Conservation (phyloP, 2,113 vertebrate genomes). For the Heptranchias perlo region DNA sequence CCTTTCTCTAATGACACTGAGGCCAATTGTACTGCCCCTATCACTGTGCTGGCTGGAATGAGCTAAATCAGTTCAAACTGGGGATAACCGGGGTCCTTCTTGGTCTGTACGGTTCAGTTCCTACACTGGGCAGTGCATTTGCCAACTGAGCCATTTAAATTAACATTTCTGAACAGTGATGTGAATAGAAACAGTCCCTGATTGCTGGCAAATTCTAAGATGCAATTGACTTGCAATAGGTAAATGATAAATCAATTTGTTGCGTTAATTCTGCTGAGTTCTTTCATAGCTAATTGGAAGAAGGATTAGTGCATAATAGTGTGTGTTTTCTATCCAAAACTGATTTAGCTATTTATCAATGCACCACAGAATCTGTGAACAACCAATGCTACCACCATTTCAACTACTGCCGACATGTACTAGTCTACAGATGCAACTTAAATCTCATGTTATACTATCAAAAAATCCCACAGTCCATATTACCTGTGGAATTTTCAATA, state of each 20-base stretch:
- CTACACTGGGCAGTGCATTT: background rate
- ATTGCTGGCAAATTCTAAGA: background rate
- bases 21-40: background rate
- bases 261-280: background rate
- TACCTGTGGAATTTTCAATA: background rate
- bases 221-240: background rate
- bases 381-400: background rate
- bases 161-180: background rate
- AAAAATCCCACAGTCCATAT: background rate
- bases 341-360: background rate
- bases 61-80: background rate
- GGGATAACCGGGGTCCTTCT: background rate
- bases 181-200: background rate
- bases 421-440: background rate
- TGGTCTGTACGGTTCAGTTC: background rate
- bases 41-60: background rate
- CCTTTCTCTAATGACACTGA: background rate
- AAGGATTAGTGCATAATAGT: background rate
- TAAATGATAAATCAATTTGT: background rate
- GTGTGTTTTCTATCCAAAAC: background rate
- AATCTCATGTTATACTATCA: background rate
- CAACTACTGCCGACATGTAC: background rate
- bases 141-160: background rate
- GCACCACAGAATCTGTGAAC: background rate
- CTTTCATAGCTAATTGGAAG: background rate